These are phyloP conservation scores for Panulirus ornatus DNA, from an alignment of 1,140 invertebrate species.

Conservation along the genomic window DNA sequence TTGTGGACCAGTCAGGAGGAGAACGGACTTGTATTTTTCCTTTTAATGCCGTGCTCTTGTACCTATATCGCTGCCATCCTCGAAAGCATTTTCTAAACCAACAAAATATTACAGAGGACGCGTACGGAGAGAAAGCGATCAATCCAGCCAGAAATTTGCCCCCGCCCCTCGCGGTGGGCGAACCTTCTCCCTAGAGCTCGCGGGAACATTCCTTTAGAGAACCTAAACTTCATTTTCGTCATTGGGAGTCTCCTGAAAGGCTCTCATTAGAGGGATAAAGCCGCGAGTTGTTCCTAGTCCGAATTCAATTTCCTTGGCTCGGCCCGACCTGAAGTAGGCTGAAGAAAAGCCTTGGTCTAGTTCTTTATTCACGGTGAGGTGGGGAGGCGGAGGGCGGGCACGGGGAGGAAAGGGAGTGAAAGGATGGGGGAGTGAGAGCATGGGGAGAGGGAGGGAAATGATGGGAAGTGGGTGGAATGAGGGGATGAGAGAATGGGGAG, in stretches of 20 bases:
- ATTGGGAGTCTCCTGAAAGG: conserved; percentile 61
- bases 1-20: not conserved
- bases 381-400: too few relatives aligned
- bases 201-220: conserved; percentile 59
- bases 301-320: conserved; percentile 61
- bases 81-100: too few relatives aligned
- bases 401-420: too few relatives aligned
- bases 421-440: too few relatives aligned
- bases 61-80: too few relatives aligned
- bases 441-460: not conserved
- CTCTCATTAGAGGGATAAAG: conserved; percentile 67
- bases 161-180: too few relatives aligned
- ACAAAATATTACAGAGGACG: too few relatives aligned
- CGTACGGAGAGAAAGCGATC: too few relatives aligned
- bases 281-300: conserved; percentile 60
- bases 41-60: too few relatives aligned
- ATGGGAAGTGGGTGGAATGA: not conserved
- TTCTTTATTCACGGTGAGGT: not conserved
- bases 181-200: not conserved
- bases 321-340: not conserved
- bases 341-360: not conserved
- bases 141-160: too few relatives aligned
- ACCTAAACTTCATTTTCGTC: conserved; percentile 69
- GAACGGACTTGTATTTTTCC: too few relatives aligned
- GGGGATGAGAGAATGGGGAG: not conserved